Base-by-base conservation (phyloP, 1,140 invertebrate species). In the Dysdera silvatica region DNA sequence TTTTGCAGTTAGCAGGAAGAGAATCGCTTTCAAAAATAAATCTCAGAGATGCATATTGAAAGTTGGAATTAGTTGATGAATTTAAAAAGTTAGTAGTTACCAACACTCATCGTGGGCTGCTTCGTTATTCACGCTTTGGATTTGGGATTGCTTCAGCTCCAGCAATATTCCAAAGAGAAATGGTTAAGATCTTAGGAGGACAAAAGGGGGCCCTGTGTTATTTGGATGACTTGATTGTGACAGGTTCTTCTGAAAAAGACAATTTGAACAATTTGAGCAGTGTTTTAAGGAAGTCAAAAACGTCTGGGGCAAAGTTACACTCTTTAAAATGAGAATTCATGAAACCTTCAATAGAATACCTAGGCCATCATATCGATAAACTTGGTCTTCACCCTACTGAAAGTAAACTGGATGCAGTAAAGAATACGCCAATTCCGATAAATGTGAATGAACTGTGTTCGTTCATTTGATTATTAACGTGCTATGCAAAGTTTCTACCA, bases 401-500 rank as follows among this genome's bases (percentile, higher is more conserved):
- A 14, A 16, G 16, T 33, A 51, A 60, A 31, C 3, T 56, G 2
- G 5, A 35, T 16, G 47, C 47, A 7, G 32, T 60, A 12, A 3
- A 31, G 7, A 8, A 58, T 53, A 29, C 41, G 4, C 40, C 56
- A 54, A 20, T 29, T 3, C 58, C 58, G 7, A 60, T 7, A 32
- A 60, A 43, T 4, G 48, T 66, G 3, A 8, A 26, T 28, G 40
- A 66, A 35, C 4, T 64, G 1, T n/a, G 28, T 18, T 54, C 59
- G 4, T 56, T 63, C 23, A 10, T 66, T 3, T 58, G 59, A 4
- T 31, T 65, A n/a, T 61, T 69, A 24, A 69, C 69, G 23, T 81
- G 74, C 68, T 80, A 78, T 54, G 66, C 75, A 48, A 67, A 74
- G 16, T 81, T 79, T 62, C 67, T 79, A 16, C 66, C 68, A 29